Base-by-base conservation (phyloP, 35 echinoderm and acorn worm genomes). In the Ophioderma brevispina region DNA sequence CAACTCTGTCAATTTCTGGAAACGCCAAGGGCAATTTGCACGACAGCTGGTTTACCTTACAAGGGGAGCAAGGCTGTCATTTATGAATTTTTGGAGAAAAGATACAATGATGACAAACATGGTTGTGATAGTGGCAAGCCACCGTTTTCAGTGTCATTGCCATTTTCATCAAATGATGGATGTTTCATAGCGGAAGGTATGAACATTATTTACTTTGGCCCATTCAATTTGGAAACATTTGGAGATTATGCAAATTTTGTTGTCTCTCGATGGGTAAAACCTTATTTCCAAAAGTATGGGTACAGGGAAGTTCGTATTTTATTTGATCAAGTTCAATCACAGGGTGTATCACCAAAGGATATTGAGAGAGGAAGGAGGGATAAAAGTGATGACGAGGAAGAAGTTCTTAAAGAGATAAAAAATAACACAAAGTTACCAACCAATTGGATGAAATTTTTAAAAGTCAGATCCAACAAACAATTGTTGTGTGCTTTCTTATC, bases 11-110 rank as follows among this genome's bases (percentile, higher is more conserved):
- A 89, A 63, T 93, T 93, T 82, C 38, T 93, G 39, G 86, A 87
- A 82, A 94, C 82, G 80, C 92, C 92, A 37, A 89, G 92, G 78
- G 92, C 87, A 56, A 89, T 90, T 39, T 94, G 92, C 76, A 55
- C 43, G 21, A 82, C 87, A 36, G 36, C 64, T 89, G 84, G 87
- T 83, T 64, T 94, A 55, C 86, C 92, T n/a, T 64, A 82, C 25
- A 89, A 93, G 78, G 80, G 92, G 37, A 56, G 79, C 36, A 93
- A 93, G 76, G 88, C 77, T 43, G 91, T 93, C 13, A 88, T 93
- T 35, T 94, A 94, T 94, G 80, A 84, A 34, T 87, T 39, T 89
- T 94, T 81, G n/a, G 80, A 76, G 31, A 94, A 89, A 84, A 33
- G 92, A 33, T 94, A 94, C 41, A 46, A 46, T 87, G 80, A 56